Percentiles rank a stretch among this genome's conserved stretches.
These are phyloP conservation scores for Pomacea canaliculata DNA, from an alignment of 2,888 invertebrate species.

Conservation along the genomic window DNA sequence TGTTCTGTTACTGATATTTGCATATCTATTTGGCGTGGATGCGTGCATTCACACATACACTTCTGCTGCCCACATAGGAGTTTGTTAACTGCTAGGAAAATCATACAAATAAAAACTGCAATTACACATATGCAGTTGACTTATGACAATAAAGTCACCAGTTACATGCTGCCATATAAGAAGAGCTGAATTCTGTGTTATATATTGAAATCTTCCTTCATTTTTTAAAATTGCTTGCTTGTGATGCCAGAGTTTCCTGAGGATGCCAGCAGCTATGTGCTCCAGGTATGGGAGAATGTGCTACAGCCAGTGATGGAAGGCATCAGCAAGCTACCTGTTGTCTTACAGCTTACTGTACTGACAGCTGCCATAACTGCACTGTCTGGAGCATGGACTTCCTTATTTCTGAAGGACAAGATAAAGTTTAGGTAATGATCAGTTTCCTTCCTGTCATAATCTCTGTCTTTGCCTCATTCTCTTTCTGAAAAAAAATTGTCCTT, in stretches of 20 bases:
- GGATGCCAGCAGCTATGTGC: constrained; percentile 59
- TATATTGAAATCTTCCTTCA: no score
- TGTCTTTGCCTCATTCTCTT: background rate
- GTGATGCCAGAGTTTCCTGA: constrained; percentile 30
- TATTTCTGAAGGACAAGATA: constrained; percentile 64
- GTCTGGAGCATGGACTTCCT: constrained; percentile 64
- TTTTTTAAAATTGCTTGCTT: no score
- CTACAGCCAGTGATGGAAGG: constrained; percentile 63
- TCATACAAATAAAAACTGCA: no score
- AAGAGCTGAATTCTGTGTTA: no score
- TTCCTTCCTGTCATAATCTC: background rate
- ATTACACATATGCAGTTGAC: no score
- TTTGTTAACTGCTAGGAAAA: no score
- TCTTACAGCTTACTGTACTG: constrained; percentile 60
- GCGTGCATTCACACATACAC: no score
- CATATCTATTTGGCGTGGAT: background rate
- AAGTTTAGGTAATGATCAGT: constrained; percentile 61
- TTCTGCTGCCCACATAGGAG: no score
- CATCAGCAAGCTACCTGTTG: constrained; percentile 55
- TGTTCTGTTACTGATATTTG: background rate
- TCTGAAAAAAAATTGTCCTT: no score
- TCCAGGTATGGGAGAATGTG: constrained; percentile 59
- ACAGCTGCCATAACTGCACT: constrained; percentile 60
- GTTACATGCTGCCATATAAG: no score
- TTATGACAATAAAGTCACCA: no score